Evolutionary conservation across 2,888 invertebrate genomes (phyloP), one percentile per base, ranked within the genome.

Genomic region (Caenorhabditis doughertyi): DNA sequence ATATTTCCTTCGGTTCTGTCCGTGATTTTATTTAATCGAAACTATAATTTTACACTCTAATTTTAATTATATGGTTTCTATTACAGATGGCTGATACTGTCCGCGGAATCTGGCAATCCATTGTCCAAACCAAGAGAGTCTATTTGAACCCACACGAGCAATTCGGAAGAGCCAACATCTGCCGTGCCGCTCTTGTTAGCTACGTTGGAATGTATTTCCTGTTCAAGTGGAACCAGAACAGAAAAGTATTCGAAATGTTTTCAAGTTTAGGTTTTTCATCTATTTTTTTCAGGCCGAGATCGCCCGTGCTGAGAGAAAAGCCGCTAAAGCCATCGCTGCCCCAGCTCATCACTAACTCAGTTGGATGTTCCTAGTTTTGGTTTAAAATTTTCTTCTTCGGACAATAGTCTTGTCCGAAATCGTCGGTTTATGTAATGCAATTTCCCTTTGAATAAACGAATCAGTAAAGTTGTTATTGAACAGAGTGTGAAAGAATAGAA

Each of bases 141-240:
- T 90, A 88, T 73, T 80, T 90, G 74, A 89, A 90, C 82, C 90
- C 89, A 47, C 90, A 90, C 64, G 90, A 90, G 86, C 89, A 90
- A 73, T 90, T 89, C 83, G 90, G 90, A 86, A 72, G 90, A 71
- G 88, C 88, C 70, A 90, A 90, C 83, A 90, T 90, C 86, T 88
- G 87, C 83, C 88, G 90, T 64, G 89, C 89, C 73, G 89, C 87
- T 62, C 85, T 90, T 32, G 84, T 82, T 79, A 89, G 89, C 71
- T 90, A 90, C 83, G 88, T 89, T 51, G 89, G 88, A 71, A 86
- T 85, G 70, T 90, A 86, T 73, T 76, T 89, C 79, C 70, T 85
- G 39, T 88, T 89, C 84, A 88, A 90, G 84, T 87, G 88, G 89
- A 89, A 89, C 81, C 81, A 83, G 65, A 76, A 72, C 73, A 87